These are phyloP conservation scores for Cordilura impudica DNA, from an alignment of 2,888 invertebrate genomes.

Conservation along the genomic window DNA sequence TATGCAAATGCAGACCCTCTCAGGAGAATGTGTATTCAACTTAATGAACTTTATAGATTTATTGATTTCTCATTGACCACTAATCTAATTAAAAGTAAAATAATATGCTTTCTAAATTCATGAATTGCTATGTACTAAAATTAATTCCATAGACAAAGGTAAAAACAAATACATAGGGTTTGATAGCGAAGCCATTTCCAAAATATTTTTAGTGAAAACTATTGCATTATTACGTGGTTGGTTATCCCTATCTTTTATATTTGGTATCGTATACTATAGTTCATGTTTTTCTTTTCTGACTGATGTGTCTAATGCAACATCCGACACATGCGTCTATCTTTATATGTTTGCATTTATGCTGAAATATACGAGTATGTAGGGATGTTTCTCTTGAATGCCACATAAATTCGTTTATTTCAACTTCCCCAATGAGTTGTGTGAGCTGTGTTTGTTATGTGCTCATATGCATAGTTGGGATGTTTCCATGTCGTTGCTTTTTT, in stretches of 20 bases:
- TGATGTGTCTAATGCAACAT: slow-evolving; percentile 28
- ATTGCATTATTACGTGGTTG: too few relatives aligned
- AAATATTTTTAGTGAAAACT: neutral
- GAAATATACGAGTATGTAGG: neutral
- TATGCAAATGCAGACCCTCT: too few relatives aligned
- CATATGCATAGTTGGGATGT: slow-evolving; percentile 28
- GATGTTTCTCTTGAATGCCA: slow-evolving; percentile 27
- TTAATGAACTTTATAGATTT: too few relatives aligned
- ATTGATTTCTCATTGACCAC: too few relatives aligned
- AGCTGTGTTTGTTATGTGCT: slow-evolving; percentile 7
- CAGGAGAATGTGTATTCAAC: too few relatives aligned
- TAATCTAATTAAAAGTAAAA: too few relatives aligned
- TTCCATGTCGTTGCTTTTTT: neutral
- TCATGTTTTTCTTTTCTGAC: slow-evolving; percentile 13
- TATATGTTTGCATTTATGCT: neutral
- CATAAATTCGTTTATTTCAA: slow-evolving; percentile 37
- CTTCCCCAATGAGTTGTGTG: neutral
- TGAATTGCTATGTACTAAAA: too few relatives aligned
- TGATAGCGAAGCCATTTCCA: too few relatives aligned
- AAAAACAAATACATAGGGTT: too few relatives aligned
- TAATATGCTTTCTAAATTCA: too few relatives aligned
- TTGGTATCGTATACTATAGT: neutral
- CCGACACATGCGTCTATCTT: slow-evolving; percentile 26
- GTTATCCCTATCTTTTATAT: neutral
- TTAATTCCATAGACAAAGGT: too few relatives aligned